phyloP scores from a whole-genome alignment of 2,797 vertebrate genomes.

The Centroberyx gerrardi region DNA sequence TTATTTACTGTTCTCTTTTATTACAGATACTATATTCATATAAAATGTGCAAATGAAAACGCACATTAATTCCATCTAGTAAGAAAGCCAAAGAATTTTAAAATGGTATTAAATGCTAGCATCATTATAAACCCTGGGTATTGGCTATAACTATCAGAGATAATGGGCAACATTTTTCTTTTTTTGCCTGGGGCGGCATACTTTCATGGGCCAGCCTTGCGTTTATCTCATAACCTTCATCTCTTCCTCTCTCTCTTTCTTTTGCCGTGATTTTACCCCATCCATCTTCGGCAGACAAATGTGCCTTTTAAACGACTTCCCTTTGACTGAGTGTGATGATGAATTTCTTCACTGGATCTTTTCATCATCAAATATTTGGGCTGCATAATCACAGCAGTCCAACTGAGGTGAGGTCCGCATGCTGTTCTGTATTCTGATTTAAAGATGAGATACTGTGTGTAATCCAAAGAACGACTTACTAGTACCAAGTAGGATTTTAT shows the following conservation, averaged over 20 bases:
- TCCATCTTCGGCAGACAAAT: neutral
- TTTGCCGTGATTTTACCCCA: neutral
- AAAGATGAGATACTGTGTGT: neutral
- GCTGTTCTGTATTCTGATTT: neutral
- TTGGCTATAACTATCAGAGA: neutral
- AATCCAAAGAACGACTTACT: neutral
- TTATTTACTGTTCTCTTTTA: too few relatives aligned
- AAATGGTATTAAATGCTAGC: too few relatives aligned
- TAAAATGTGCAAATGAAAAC: too few relatives aligned
- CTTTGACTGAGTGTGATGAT: neutral
- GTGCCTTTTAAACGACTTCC: neutral
- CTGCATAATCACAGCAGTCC: conserved; percentile 10
- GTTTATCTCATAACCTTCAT: neutral
- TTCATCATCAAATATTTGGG: conserved; percentile 16
- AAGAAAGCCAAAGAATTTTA: too few relatives aligned
- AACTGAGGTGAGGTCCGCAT: neutral
- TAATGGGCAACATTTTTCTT: neutral
- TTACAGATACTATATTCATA: too few relatives aligned
- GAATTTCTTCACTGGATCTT: conserved; percentile 16
- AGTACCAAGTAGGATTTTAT: neutral
- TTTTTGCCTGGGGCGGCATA: too few relatives aligned
- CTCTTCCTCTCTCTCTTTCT: neutral
- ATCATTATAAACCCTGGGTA: too few relatives aligned
- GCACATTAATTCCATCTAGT: too few relatives aligned
- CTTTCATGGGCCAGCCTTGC: neutral